Percentiles rank a stretch among this genome's conserved stretches.
Conservation (phyloP, 2,113 vertebrate genomes). For the Taxidea taxus region DNA sequence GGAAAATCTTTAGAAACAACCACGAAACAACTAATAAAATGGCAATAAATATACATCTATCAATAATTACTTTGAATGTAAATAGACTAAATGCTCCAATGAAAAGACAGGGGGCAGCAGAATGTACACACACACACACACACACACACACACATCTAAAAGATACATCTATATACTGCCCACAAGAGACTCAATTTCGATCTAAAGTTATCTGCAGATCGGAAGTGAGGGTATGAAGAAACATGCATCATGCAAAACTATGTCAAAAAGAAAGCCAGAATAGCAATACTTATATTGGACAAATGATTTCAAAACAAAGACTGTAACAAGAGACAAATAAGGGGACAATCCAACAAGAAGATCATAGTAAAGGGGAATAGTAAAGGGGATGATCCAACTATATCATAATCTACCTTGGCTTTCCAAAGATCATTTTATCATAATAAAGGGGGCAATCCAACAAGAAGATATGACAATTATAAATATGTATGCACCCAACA, state of each 20-base stretch:
- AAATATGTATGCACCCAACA: not conserved
- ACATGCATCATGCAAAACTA: not conserved
- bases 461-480: not conserved
- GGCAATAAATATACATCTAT: too few species aligned
- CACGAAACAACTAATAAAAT: too few species aligned
- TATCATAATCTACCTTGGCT: too few species aligned
- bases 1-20: not conserved
- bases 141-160: not conserved
- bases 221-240: not conserved
- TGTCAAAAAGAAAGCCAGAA: not conserved
- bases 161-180: not conserved
- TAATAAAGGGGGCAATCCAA: not conserved
- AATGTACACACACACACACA: not conserved
- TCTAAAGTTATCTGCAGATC: not conserved
- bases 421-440: not conserved
- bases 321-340: not conserved
- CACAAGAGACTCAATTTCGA: not conserved
- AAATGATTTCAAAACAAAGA: not conserved
- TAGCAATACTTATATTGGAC: not conserved
- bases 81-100: not conserved
- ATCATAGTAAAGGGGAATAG: not conserved
- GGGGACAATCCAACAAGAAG: too few species aligned
- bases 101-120: not conserved
- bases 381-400: not conserved
- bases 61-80: too few species aligned